Base-by-base conservation (phyloP, 2,888 invertebrate species). In the Rhodophaea formosa region DNA sequence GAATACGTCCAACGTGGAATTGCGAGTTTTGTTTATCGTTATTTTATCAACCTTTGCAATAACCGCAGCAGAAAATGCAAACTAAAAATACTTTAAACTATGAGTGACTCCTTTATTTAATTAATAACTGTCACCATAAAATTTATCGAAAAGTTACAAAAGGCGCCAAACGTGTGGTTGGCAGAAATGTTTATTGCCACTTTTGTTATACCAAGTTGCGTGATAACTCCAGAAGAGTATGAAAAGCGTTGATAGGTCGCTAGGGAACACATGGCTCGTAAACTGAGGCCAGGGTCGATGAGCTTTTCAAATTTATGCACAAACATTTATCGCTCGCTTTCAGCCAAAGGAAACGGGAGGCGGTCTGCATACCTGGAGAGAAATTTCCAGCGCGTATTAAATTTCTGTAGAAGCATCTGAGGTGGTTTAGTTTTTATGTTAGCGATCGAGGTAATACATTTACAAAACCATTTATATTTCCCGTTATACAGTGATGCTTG, bases 221-320 rank as follows among this genome's bases (percentile, higher is more conserved):
- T 29, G 56, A 43, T 52, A 56, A 46, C 44, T 59, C 56, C 39
- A 53, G 53, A n/a, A 54, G 23, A 65, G 46, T 56, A 61, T 59
- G 56, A 64, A 62, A 66, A 61, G 63, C 61, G 64, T 53, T 45
- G 60, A 74, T 62, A 47, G 64, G 67, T 66, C 74, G 67, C 75
- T 58, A 54, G 77, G 71, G 70, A 74, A 62, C 63, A 59, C 63
- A 60, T 46, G 7, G 56, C 69, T 68, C 69, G 67, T 71, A 75
- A 74, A 73, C 67, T 67, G 69, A 69, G 68, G 65, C 56, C 62
- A 63, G 65, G 62, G 64, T 64, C 71, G 67, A 76, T 75, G 73
- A 76, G 77, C 68, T 75, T 76, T 70, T 71, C 60, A 79, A 80
- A 77, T 79, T 77, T 74, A 79, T 80, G 76, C 77, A 69, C 70